These are phyloP conservation scores for Aplochiton taeniatus DNA, from an alignment of 2,797 vertebrate genomes.

Conservation along the genomic window DNA sequence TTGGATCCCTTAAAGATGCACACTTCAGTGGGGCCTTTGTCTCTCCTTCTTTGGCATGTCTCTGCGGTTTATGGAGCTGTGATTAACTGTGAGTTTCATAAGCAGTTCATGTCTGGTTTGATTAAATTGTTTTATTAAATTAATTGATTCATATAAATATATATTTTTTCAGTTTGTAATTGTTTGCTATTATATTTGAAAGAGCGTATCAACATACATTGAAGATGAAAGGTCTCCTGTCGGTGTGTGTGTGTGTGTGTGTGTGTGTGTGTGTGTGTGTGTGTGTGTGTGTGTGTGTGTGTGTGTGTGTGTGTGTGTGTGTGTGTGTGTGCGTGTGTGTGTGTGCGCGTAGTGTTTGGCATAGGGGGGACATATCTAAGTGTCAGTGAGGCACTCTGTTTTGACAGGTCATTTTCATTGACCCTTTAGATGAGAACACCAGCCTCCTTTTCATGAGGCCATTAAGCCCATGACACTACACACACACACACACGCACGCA, in stretches of 20 bases:
- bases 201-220: neutral
- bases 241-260: neutral
- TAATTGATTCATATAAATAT: too few species aligned
- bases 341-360: slow-evolving; percentile 9
- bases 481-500: slow-evolving; percentile 11
- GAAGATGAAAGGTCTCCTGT: neutral
- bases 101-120: too few species aligned
- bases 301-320: slow-evolving; percentile 5
- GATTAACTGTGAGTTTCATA: too few species aligned
- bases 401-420: slow-evolving; percentile 34
- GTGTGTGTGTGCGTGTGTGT: slow-evolving; percentile 19
- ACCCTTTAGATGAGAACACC: slow-evolving; percentile 18
- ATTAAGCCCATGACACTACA: slow-evolving; percentile 7
- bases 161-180: too few species aligned
- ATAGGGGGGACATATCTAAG: neutral
- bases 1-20: slow-evolving; percentile 74
- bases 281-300: neutral
- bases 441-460: slow-evolving; percentile 16
- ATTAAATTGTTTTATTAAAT: too few species aligned
- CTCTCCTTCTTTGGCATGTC: slow-evolving; percentile 30
- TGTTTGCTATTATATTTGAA: neutral
- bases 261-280: slow-evolving; percentile 7
- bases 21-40: slow-evolving; percentile 46
- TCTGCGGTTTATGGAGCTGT: neutral
- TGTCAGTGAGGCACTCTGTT: slow-evolving; percentile 21